Evolutionary conservation across 2,888 invertebrate species (phyloP).

Genomic region (Apodemia hepburni): DNA sequence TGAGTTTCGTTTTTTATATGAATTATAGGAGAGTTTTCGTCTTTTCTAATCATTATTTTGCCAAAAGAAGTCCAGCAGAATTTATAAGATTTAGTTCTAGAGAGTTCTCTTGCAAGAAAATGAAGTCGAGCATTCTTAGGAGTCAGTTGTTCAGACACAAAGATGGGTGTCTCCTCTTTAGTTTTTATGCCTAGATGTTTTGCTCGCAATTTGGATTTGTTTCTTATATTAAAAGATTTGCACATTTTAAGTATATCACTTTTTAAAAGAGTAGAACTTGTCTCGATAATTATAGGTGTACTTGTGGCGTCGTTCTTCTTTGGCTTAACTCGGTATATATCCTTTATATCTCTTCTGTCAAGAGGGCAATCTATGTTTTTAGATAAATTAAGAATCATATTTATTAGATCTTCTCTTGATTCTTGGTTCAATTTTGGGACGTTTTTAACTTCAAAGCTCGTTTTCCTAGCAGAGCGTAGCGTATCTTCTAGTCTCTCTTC

Average conservation of each 20-base stretch:
- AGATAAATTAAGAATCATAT: not conserved
- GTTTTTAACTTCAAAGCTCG: not conserved
- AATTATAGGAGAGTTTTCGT: slow-evolving; percentile 18
- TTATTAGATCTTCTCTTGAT: not conserved
- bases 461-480: not conserved
- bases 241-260: not conserved
- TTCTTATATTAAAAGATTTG: not conserved
- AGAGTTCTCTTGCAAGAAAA: slow-evolving; percentile 16
- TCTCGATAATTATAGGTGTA: not conserved
- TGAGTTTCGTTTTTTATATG: not conserved
- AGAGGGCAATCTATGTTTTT: not conserved
- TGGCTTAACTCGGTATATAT: not conserved
- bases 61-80: slow-evolving; percentile 28
- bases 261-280: not conserved
- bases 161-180: slow-evolving; percentile 22
- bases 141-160: slow-evolving; percentile 19
- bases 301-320: not conserved
- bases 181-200: slow-evolving; percentile 17
- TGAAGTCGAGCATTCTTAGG: slow-evolving; percentile 16
- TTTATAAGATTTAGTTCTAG: slow-evolving; percentile 1
- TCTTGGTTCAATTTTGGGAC: not conserved
- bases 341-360: slow-evolving; percentile 5
- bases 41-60: slow-evolving; percentile 22
- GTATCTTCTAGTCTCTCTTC: slow-evolving; percentile 3
- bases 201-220: slow-evolving; percentile 1